phyloP scores from a whole-genome alignment of 1,140 invertebrate genomes.

The Acromyrmex echinatior region DNA sequence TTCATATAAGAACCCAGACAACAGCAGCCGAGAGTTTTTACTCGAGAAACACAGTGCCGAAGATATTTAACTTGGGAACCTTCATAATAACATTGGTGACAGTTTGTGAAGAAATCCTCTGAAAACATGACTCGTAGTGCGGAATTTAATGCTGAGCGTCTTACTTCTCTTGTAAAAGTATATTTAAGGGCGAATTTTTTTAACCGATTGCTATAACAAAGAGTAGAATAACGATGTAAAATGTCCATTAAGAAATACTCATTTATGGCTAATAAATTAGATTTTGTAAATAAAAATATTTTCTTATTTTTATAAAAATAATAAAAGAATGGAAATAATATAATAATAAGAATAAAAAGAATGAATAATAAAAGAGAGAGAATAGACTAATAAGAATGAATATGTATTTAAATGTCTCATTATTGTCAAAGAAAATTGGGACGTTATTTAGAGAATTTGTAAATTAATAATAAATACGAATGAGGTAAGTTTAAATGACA shows the following conservation, averaged over 20 bases:
- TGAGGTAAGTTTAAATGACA: not conserved
- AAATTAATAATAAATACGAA: not conserved
- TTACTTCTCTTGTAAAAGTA: not conserved
- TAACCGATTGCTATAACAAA: not conserved
- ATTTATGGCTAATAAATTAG: not conserved
- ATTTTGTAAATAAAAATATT: not conserved
- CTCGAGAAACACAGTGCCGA: not conserved
- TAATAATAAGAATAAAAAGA: too few relatives aligned
- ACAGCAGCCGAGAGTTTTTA: not conserved
- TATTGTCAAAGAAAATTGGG: not conserved
- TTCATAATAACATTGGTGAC: slow-evolving; percentile 1
- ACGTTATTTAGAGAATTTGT: not conserved
- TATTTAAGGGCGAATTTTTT: not conserved
- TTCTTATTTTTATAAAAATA: too few relatives aligned
- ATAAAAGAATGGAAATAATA: too few relatives aligned
- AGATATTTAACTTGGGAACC: slow-evolving; percentile 15
- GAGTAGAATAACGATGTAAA: not conserved
- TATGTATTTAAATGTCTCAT: not conserved
- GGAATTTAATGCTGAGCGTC: not conserved
- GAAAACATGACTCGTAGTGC: not conserved
- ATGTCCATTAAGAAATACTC: not conserved
- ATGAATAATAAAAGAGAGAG: not conserved
- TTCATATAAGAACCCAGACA: slow-evolving; percentile 7
- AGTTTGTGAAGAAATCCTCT: too few relatives aligned
- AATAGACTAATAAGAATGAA: not conserved